Evolutionary conservation across 2,797 vertebrate genomes (phyloP).

Genomic region (Pseudotriccus pelzelni): DNA sequence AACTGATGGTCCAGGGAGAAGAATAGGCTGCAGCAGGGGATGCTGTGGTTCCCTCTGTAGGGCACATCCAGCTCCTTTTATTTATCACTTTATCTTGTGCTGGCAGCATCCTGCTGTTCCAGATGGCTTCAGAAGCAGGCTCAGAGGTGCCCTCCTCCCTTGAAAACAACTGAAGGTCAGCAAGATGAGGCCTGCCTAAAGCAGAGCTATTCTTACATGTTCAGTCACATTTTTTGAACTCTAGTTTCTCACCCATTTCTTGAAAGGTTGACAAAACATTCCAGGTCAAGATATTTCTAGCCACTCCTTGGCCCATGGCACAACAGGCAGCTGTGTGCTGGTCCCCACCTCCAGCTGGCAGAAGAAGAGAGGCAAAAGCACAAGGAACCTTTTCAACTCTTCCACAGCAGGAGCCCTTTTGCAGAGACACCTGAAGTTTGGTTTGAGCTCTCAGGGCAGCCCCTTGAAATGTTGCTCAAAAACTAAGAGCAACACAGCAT

Average conservation of each 20-base stretch:
- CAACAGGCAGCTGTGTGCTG: not conserved
- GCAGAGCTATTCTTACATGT: too few relatives aligned
- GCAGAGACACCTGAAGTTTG: not conserved
- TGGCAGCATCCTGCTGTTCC: not conserved
- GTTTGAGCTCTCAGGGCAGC: not conserved
- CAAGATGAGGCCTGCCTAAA: not conserved
- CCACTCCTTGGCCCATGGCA: not conserved
- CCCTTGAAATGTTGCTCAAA: not conserved
- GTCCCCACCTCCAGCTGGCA: not conserved
- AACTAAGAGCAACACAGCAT: rapidly evolving
- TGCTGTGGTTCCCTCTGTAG: not conserved
- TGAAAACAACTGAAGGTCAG: not conserved
- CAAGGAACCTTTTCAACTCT: not conserved
- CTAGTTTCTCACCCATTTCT: not conserved
- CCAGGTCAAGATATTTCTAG: not conserved
- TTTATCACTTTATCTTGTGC: not conserved
- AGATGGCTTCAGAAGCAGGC: not conserved
- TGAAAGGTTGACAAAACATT: not conserved
- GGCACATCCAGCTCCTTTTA: not conserved
- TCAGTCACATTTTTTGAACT: not conserved
- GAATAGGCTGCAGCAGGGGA: rapidly evolving
- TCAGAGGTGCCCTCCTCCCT: not conserved
- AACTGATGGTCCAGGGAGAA: not conserved
- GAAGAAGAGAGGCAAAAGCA: not conserved
- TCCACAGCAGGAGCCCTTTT: not conserved